A percentile compares a stretch with the other conserved stretches of the same genome.
Conservation (phyloP, 2,113 vertebrate genomes). For the Phaetusa simplex region DNA sequence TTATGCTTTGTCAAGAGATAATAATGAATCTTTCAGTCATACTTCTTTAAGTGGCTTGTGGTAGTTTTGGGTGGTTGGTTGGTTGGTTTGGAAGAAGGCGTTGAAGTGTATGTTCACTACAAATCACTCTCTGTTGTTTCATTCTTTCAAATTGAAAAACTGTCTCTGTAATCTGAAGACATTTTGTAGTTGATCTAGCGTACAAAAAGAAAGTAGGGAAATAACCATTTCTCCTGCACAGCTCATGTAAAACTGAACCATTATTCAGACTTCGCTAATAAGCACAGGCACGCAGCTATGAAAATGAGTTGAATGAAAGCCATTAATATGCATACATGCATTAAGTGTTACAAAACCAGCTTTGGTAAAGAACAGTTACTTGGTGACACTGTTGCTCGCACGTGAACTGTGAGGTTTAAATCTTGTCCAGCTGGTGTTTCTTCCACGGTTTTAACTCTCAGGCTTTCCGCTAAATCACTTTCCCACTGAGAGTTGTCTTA, state of each 20-base stretch:
- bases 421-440: neutral
- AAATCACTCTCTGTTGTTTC: neutral
- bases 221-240: neutral
- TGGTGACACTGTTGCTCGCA: neutral
- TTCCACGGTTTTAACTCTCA: neutral
- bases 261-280: slow-evolving; percentile 31
- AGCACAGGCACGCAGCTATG: neutral
- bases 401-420: neutral
- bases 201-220: neutral
- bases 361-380: slow-evolving; percentile 27
- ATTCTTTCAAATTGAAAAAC: neutral
- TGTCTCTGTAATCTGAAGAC: neutral
- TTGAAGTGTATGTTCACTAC: neutral
- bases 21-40: neutral
- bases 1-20: neutral
- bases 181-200: neutral
- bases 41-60: neutral
- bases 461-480: neutral
- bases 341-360: slow-evolving; percentile 29
- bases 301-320: slow-evolving; percentile 24
- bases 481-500: neutral
- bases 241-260: neutral
- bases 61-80: neutral
- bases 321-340: slow-evolving; percentile 15
- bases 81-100: neutral